A percentile compares a stretch with the other conserved stretches of the same genome.
phyloP scores from a whole-genome alignment of 92 coral and sea anemone genomes.

The Actinostola sp. region DNA sequence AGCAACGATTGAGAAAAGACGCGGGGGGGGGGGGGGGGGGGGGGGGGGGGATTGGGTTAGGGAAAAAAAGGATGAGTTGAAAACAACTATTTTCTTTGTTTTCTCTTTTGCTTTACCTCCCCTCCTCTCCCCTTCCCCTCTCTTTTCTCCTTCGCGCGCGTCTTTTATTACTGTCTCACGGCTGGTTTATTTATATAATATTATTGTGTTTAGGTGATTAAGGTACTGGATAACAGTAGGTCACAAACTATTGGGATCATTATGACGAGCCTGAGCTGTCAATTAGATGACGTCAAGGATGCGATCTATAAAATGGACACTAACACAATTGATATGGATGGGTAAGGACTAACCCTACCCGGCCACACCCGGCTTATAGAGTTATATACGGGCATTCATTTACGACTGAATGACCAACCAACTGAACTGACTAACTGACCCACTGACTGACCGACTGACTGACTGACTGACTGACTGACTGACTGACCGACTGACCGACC shows the following conservation, averaged over 20 bases:
- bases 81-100: too few species aligned
- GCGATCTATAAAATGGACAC: slow-evolving; percentile 98
- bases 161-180: not conserved
- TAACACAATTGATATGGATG: slow-evolving; percentile 88
- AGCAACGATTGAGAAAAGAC: too few species aligned
- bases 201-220: slow-evolving; percentile 68
- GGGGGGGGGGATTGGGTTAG: too few species aligned
- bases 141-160: not conserved
- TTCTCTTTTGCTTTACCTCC: not conserved
- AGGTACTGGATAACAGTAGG: slow-evolving; percentile 83
- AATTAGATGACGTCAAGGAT: slow-evolving; percentile 83
- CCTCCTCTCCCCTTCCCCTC: not conserved
- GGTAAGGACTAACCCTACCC: slow-evolving; percentile 56
- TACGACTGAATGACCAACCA: too few species aligned
- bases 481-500: too few species aligned
- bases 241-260: slow-evolving; percentile 96
- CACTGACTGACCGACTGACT: too few species aligned
- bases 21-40: too few species aligned
- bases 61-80: too few species aligned
- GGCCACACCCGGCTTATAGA: too few species aligned
- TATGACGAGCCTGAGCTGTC: slow-evolving; percentile 95
- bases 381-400: too few species aligned
- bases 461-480: too few species aligned
- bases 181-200: not conserved
- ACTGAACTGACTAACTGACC: too few species aligned